Evolutionary conservation across 2,797 vertebrate genomes (phyloP).

Genomic region (Chaetodon trifasciatus): DNA sequence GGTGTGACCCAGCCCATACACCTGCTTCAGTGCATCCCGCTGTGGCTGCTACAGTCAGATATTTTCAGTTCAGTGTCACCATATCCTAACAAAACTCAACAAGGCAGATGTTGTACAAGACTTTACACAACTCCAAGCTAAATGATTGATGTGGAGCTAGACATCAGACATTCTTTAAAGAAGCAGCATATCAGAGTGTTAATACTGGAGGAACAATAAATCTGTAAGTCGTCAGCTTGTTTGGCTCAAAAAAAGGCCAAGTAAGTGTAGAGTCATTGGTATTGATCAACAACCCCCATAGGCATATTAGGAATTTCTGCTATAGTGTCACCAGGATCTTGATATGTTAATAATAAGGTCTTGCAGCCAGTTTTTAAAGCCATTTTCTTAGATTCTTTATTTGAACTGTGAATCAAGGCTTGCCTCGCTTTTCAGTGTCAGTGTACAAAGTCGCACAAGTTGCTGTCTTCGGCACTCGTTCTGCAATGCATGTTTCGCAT

Average conservation of each 20-base stretch:
- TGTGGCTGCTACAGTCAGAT: neutral
- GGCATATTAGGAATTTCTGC: neutral
- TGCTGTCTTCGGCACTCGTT: conserved; percentile 42
- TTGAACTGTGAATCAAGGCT: conserved; percentile 57
- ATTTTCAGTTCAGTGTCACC: neutral
- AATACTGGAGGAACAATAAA: neutral
- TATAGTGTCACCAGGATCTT: neutral
- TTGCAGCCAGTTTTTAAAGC: conserved; percentile 12
- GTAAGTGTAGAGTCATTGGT: neutral
- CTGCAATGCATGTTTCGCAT: conserved; percentile 79
- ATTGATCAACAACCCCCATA: neutral
- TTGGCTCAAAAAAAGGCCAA: conserved; percentile 5
- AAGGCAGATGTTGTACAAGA: conserved; percentile 7
- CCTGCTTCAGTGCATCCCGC: neutral
- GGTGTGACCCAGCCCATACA: neutral
- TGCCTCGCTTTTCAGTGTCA: conserved; percentile 47
- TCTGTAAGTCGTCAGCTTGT: neutral
- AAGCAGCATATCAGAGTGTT: neutral
- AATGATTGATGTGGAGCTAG: neutral
- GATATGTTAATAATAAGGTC: neutral
- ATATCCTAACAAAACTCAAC: neutral
- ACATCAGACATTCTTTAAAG: neutral
- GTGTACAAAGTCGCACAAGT: conserved; percentile 53
- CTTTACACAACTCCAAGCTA: neutral
- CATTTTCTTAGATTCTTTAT: conserved; percentile 35